Evolutionary conservation across 1,140 invertebrate species (phyloP).

Genomic region (Sminthurinus signatus): DNA sequence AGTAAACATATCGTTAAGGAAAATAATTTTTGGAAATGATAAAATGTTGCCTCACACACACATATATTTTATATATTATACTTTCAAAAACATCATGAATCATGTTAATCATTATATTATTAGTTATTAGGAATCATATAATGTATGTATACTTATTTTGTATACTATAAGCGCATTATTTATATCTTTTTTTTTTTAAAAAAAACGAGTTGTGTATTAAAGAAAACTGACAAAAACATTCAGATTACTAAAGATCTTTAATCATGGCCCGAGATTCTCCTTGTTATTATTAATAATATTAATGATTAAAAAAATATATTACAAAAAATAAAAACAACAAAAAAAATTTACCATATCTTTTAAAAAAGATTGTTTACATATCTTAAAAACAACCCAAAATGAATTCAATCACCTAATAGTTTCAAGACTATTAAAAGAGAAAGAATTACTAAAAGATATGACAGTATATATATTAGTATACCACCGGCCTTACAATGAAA

Average conservation of each 20-base stretch:
- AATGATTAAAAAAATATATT: too few species aligned
- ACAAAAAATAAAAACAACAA: too few species aligned
- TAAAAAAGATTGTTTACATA: not conserved
- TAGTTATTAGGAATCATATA: too few species aligned
- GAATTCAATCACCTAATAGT: too few species aligned
- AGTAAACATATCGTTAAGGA: conserved; percentile 53
- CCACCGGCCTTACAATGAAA: conserved; percentile 36
- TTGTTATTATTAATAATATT: too few species aligned
- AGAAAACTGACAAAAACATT: conserved; percentile 1
- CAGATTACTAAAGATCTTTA: conserved; percentile 41
- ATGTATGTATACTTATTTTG: too few species aligned
- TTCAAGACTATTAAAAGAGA: too few species aligned
- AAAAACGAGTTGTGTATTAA: not conserved
- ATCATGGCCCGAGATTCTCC: conserved; percentile 20
- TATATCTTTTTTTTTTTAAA: not conserved
- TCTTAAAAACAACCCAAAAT: too few species aligned
- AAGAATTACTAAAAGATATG: too few species aligned
- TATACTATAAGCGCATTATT: too few species aligned
- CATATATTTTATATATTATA: not conserved
- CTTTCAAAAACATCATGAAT: too few species aligned
- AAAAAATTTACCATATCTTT: not conserved
- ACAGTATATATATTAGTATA: not conserved
- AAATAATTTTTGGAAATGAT: conserved; percentile 27
- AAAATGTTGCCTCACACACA: not conserved
- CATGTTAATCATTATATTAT: too few species aligned